Percentiles rank a stretch among this genome's conserved stretches.
These are phyloP conservation scores for Patagioenas fasciata DNA, from an alignment of 2,113 vertebrate species.

Conservation along the genomic window DNA sequence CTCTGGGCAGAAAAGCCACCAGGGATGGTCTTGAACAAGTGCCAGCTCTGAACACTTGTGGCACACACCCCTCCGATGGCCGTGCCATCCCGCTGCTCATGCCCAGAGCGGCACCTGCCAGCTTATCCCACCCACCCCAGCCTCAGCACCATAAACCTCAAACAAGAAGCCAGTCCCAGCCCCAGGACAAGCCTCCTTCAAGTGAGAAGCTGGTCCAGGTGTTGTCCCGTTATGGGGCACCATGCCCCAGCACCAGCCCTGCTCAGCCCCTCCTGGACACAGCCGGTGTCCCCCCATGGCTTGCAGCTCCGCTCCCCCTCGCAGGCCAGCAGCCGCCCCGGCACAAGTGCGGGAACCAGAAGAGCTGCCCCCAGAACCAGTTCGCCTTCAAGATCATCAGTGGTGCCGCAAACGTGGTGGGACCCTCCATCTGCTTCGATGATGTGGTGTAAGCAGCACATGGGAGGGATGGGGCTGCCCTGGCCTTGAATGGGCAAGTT, in stretches of 20 bases:
- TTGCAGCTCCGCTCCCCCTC: neutral
- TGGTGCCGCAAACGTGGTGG: slow-evolving; percentile 82
- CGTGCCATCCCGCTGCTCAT: neutral
- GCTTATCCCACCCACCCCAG: neutral
- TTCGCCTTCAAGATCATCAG: slow-evolving; percentile 83
- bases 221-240: neutral
- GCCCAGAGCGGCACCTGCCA: neutral
- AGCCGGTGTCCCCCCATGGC: accelerated
- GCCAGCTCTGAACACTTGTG: accelerated
- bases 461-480: accelerated
- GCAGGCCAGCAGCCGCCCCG: neutral
- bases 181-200: neutral
- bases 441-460: slow-evolving; percentile 72
- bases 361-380: slow-evolving; percentile 65
- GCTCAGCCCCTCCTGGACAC: neutral
- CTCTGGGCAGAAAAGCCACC: neutral
- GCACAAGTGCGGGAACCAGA: slow-evolving; percentile 74
- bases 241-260: neutral
- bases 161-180: neutral
- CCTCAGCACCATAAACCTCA: neutral
- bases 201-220: neutral
- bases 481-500: neutral
- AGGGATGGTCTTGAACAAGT: neutral
- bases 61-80: neutral
- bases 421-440: slow-evolving; percentile 88